Conservation (phyloP, 2,797 vertebrate species). For the Anguilla anguilla region DNA sequence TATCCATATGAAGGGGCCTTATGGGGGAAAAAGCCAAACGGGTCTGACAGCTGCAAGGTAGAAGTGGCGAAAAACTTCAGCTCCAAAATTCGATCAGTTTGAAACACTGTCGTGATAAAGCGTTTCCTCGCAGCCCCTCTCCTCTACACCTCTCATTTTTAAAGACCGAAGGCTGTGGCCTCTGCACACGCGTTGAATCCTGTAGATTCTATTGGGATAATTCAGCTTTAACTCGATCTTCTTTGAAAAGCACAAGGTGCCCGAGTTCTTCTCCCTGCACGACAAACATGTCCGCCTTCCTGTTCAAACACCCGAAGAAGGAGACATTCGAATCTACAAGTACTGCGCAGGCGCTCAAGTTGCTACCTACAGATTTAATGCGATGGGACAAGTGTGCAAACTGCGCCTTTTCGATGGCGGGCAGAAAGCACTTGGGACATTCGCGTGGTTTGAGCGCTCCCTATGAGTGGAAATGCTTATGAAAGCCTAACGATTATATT, state of each 20-base stretch:
- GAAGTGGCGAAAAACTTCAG: conserved; percentile 77
- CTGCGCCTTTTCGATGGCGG: conserved; percentile 17
- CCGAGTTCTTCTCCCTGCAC: conserved; percentile 72
- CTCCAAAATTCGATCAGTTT: conserved; percentile 71
- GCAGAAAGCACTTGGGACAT: background rate
- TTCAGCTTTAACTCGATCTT: conserved; percentile 48
- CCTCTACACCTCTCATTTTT: conserved; percentile 49
- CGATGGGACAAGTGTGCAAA: background rate
- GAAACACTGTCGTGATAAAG: conserved; percentile 60
- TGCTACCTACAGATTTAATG: background rate
- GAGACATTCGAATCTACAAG: conserved; percentile 70
- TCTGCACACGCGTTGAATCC: conserved; percentile 10
- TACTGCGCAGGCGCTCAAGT: conserved; percentile 70
- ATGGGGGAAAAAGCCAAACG: conserved; percentile 57
- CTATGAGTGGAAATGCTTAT: background rate
- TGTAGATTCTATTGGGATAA: conserved; percentile 27
- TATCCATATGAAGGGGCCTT: conserved; percentile 58
- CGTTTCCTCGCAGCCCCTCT: conserved; percentile 49
- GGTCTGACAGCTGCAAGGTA: conserved; percentile 81
- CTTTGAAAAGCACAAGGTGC: conserved; percentile 63
- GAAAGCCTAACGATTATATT: background rate
- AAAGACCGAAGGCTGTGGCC: conserved; percentile 33
- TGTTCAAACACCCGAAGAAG: conserved; percentile 83
- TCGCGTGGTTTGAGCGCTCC: conserved; percentile 4
- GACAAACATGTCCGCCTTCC: conserved; percentile 95